These are phyloP conservation scores for Caranx melampygus DNA, from an alignment of 2,113 vertebrate genomes.

Conservation along the genomic window DNA sequence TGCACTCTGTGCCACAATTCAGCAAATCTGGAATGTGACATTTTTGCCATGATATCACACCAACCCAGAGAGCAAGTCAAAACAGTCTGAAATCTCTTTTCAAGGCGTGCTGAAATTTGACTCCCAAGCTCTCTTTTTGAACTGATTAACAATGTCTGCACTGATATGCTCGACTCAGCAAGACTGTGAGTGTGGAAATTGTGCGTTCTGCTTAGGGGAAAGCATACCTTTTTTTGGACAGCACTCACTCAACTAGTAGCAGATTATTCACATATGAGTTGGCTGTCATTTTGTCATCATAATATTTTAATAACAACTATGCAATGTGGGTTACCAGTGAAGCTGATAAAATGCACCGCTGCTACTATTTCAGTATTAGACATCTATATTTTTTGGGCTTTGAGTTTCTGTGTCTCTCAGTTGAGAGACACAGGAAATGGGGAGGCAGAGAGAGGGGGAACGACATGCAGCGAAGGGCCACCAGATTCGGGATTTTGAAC, in stretches of 20 bases:
- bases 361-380: background rate
- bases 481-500: too few relatives aligned
- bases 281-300: background rate
- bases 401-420: too few relatives aligned
- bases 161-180: constrained; percentile 20
- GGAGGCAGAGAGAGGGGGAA: too few relatives aligned
- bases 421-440: too few relatives aligned
- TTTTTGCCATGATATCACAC: constrained; percentile 36
- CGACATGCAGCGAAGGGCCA: too few relatives aligned
- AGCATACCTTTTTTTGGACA: background rate
- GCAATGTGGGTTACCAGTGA: background rate
- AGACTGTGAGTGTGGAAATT: constrained; percentile 19
- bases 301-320: background rate
- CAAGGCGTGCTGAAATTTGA: constrained; percentile 20
- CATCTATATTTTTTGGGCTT: background rate
- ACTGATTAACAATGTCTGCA: constrained; percentile 18
- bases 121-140: constrained; percentile 1
- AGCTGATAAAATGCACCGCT: background rate
- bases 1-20: constrained; percentile 5
- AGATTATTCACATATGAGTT: background rate
- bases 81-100: constrained; percentile 36
- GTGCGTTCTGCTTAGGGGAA: background rate
- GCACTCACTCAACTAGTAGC: background rate
- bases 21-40: constrained; percentile 31
- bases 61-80: constrained; percentile 26